Conservation (phyloP, 2,113 vertebrate genomes). For the Baryphthengus martii region DNA sequence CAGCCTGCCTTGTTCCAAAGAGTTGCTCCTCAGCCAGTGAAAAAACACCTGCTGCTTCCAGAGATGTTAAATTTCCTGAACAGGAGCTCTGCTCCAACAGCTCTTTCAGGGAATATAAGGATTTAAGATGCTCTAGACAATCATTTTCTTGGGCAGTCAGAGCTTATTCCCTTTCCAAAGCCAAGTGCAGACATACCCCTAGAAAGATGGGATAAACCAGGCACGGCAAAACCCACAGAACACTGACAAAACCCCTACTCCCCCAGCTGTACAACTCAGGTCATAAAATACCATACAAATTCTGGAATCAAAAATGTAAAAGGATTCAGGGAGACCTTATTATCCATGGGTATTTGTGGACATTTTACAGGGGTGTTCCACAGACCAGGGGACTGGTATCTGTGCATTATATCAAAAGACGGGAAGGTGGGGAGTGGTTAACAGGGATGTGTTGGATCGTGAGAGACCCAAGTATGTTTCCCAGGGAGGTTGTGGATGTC, state of each 20-base stretch:
- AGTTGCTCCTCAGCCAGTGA: background rate
- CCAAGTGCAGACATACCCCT: background rate
- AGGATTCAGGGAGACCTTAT: background rate
- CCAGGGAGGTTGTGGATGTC: background rate
- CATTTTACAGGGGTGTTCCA: accelerated
- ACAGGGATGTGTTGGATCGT: background rate
- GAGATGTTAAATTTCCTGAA: background rate
- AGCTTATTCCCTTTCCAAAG: background rate
- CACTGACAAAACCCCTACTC: background rate
- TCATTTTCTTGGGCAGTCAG: background rate
- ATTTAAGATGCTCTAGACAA: background rate
- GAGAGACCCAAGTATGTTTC: background rate
- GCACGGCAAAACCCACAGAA: background rate
- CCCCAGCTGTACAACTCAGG: background rate
- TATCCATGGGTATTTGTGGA: too few relatives aligned
- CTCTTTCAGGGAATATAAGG: background rate
- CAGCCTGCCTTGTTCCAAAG: background rate
- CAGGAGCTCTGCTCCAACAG: background rate
- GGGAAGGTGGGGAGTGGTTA: background rate
- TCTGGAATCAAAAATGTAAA: background rate
- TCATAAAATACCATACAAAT: background rate
- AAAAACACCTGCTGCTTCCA: background rate
- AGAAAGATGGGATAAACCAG: background rate
- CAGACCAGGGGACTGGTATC: background rate
- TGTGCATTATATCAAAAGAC: background rate